Base-by-base conservation (phyloP, 1,140 invertebrate species). In the Metopolophium dirhodum region DNA sequence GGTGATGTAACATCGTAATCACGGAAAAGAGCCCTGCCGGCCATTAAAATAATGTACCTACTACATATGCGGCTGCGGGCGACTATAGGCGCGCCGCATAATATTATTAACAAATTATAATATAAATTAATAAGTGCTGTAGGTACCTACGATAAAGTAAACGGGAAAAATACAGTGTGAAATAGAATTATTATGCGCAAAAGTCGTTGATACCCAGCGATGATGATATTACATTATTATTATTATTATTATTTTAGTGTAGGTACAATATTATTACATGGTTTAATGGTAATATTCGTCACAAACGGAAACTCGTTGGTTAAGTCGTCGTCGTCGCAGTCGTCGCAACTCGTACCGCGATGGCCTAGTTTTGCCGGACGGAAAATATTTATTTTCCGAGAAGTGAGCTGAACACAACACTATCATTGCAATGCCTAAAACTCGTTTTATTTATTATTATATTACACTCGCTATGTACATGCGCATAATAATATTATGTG, bases 331-430 rank as follows among this genome's bases (percentile, higher is more conserved):
- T 87, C 86, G 86, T 35, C 85, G 85, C 47, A 45, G 41, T n/a
- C 30, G 45, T 14, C 85, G 85, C 3, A 23, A 22, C 51, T 14
- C 45, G 45, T 30, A 30, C 6, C 85, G 26, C 6, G 18, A 51
- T 51, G 86, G 47, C 47, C 86, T 51, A 49, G 26, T 87, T 87
- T 87, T 87, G 47, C 18, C 23, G 18, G 9, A 22, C 86, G 47
- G 47, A 49, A 51, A 87, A 87, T 49, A 35, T 87, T 49, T 87
- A 49, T 87, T 87, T 87, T 87, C 86, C 47, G 11, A 87, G 47
- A 54, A 54, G 49, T 51, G 49, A 51, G 41, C 41, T 1, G 20
- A 87, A 51, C 47, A 49, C 22, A 35, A 87, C 47, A 51, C 61
- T n/a, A 6, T 87, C 41, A 41, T 49, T 23, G 86, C 86, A 87